Conservation (phyloP, 2,888 invertebrate genomes). For the Drosophila kanekoi region DNA sequence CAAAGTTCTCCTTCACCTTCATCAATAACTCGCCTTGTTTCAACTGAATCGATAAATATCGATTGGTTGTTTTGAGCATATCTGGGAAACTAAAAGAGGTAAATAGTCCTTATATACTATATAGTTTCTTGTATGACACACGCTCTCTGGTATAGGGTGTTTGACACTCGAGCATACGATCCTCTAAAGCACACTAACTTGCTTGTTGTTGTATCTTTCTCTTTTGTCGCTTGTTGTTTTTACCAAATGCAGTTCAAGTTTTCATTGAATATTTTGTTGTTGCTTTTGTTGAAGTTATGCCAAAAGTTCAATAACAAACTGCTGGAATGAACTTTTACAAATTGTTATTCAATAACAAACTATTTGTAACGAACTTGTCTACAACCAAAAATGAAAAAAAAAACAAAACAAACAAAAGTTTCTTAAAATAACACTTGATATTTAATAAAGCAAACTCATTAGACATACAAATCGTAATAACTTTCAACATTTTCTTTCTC, state of each 20-base stretch:
- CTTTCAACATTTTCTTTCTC: slow-evolving; percentile 13
- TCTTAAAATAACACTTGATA: slow-evolving; percentile 2
- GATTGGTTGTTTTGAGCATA: too few relatives aligned
- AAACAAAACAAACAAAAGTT: not conserved
- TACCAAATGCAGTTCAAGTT: slow-evolving; percentile 47
- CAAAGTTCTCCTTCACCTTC: too few relatives aligned
- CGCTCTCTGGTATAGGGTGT: not conserved
- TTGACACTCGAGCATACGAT: too few relatives aligned
- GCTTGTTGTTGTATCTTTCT: slow-evolving; percentile 44
- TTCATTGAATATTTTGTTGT: slow-evolving; percentile 31
- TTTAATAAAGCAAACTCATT: slow-evolving; percentile 6
- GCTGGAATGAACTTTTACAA: slow-evolving; percentile 34
- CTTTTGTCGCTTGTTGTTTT: slow-evolving; percentile 29
- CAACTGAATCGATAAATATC: not conserved
- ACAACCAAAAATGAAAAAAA: not conserved
- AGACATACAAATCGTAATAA: slow-evolving; percentile 16
- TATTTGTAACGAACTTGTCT: slow-evolving; percentile 17
- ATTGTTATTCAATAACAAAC: slow-evolving; percentile 32
- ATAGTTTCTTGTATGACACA: too few relatives aligned
- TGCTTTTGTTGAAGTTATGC: slow-evolving; percentile 8
- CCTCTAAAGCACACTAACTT: not conserved
- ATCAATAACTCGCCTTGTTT: not conserved
- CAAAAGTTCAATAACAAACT: slow-evolving; percentile 65
- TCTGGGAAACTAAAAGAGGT: too few relatives aligned
- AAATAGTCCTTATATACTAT: too few relatives aligned